phyloP scores from a whole-genome alignment of 2,113 vertebrate genomes.

The Abramis brama region DNA sequence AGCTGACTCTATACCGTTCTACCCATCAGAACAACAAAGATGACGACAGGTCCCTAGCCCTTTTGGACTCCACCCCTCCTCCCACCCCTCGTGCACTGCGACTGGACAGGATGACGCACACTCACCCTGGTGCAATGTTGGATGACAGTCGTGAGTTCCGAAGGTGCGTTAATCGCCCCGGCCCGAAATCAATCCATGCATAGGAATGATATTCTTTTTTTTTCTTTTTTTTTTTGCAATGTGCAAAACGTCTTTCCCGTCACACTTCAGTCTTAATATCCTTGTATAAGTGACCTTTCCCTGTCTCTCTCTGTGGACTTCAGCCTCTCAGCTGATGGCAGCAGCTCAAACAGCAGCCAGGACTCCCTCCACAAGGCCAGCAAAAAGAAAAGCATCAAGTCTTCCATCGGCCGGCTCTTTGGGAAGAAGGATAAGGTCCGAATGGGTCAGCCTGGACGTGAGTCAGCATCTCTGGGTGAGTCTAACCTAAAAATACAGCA shows the following conservation, averaged over 20 bases:
- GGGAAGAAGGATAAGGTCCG: slow-evolving; percentile 93
- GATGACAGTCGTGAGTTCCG: slow-evolving; percentile 86
- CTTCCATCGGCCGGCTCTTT: slow-evolving; percentile 90
- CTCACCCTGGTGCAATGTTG: slow-evolving; percentile 82
- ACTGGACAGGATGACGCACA: slow-evolving; percentile 87
- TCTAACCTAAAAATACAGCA: neutral
- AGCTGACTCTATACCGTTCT: neutral
- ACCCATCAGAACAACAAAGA: slow-evolving; percentile 83
- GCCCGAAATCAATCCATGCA: neutral
- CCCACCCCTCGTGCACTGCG: slow-evolving; percentile 86
- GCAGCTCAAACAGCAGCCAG: slow-evolving; percentile 82
- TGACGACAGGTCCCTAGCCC: slow-evolving; percentile 83
- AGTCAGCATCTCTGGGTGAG: slow-evolving; percentile 85
- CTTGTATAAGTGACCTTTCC: neutral
- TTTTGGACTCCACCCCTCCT: slow-evolving; percentile 85
- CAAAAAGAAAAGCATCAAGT: slow-evolving; percentile 97
- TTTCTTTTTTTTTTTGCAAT: too few relatives aligned
- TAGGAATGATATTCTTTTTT: neutral
- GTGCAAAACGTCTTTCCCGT: neutral
- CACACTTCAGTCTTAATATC: neutral
- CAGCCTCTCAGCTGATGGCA: slow-evolving; percentile 82
- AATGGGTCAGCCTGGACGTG: slow-evolving; percentile 83
- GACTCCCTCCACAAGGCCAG: slow-evolving; percentile 91
- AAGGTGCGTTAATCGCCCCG: slow-evolving; percentile 72
- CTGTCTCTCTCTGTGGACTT: neutral